Conservation (phyloP, 2,888 invertebrate genomes). For the Drosophila limbata region DNA sequence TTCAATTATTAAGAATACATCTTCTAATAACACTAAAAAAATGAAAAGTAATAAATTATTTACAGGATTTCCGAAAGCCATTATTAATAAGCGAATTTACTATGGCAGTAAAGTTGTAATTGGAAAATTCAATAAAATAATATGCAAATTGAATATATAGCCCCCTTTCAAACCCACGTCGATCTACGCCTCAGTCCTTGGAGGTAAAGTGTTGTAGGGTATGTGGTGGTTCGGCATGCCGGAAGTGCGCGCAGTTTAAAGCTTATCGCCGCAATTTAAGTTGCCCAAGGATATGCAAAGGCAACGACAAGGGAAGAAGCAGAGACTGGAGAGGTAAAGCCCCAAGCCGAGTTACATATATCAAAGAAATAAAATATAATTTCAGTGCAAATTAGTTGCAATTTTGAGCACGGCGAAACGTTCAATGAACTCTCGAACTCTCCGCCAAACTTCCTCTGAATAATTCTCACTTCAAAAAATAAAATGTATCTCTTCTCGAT, state of each 20-base stretch:
- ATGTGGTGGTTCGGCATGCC: conserved; percentile 52
- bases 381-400: conserved; percentile 75
- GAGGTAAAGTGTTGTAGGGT: conserved; percentile 24
- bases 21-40: no score
- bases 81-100: no score
- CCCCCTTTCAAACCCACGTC: accelerated
- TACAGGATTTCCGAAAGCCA: no score
- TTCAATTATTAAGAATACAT: no score
- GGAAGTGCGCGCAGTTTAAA: conserved; percentile 80
- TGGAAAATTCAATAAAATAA: no score
- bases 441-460: conserved; percentile 1
- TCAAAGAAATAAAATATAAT: conserved; percentile 69
- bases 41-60: no score
- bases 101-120: no score
- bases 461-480: no score
- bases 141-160: no score
- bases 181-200: conserved; percentile 11
- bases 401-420: conserved; percentile 69
- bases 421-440: conserved; percentile 66
- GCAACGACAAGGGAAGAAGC: background rate
- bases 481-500: conserved; percentile 4
- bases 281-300: conserved; percentile 62
- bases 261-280: conserved; percentile 82
- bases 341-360: conserved; percentile 16
- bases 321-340: background rate